Conservation (phyloP, 2,113 vertebrate species). For the Megaptera novaeangliae region DNA sequence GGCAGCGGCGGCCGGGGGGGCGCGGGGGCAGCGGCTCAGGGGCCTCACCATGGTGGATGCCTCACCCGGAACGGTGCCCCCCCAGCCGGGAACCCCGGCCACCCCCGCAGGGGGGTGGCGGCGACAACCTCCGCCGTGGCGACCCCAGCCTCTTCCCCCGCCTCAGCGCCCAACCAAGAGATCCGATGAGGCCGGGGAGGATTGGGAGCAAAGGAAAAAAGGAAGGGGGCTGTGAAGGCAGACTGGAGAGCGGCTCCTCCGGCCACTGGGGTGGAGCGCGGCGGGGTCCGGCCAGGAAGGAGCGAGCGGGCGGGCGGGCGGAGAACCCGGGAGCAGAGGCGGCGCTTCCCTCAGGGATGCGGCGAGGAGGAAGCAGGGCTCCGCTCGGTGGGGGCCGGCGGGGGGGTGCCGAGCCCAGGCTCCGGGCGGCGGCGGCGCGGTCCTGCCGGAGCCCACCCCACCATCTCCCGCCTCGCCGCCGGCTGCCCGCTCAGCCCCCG, state of each 20-base stretch:
- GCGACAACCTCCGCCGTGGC: slow-evolving; percentile 46
- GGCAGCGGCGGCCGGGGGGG: slow-evolving; percentile 84
- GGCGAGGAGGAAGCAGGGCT: slow-evolving; percentile 47
- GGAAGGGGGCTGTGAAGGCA: not conserved
- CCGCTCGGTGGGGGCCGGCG: slow-evolving; percentile 44
- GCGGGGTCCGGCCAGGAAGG: slow-evolving; percentile 44
- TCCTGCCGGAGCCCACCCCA: slow-evolving; percentile 54
- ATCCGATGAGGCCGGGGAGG: not conserved
- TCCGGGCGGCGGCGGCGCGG: slow-evolving; percentile 61
- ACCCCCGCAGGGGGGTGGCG: slow-evolving; percentile 2
- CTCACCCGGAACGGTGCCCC: slow-evolving; percentile 72
- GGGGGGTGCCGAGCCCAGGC: slow-evolving; percentile 51
- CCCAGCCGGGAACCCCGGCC: slow-evolving; percentile 66
- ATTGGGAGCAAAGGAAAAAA: not conserved
- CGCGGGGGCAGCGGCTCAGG: slow-evolving; percentile 81
- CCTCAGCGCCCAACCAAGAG: not conserved
- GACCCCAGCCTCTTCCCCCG: slow-evolving; percentile 55
- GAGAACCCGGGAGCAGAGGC: slow-evolving; percentile 52
- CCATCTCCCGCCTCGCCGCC: slow-evolving; percentile 64
- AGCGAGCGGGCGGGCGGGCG: slow-evolving; percentile 31
- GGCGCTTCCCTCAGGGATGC: slow-evolving; percentile 70
- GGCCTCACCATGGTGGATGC: slow-evolving; percentile 83
- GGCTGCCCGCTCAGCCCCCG: slow-evolving; percentile 31
- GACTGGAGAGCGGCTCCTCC: not conserved
- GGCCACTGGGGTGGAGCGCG: not conserved